phyloP scores from a whole-genome alignment of 1,140 invertebrate species.

The Drosophila erecta region DNA sequence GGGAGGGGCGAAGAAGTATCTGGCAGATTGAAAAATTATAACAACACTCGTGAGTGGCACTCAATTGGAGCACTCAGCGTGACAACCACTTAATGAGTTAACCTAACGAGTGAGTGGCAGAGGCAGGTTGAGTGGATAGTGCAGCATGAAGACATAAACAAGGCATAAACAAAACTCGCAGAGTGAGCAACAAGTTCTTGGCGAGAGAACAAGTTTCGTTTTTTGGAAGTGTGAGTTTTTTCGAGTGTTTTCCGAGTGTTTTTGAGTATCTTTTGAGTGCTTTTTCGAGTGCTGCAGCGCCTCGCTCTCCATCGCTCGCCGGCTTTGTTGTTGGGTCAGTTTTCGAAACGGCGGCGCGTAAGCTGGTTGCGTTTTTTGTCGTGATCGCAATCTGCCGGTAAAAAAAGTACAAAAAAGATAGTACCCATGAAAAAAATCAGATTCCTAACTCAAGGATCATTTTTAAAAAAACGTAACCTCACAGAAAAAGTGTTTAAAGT shows the following conservation, averaged over 20 bases:
- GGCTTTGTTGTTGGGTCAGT: constrained; percentile 72
- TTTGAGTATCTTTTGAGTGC: constrained; percentile 18
- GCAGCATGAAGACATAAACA: constrained; percentile 33
- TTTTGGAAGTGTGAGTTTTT: constrained; percentile 35
- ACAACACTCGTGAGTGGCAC: constrained; percentile 72
- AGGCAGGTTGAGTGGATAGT: constrained; percentile 22
- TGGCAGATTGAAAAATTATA: constrained; percentile 75
- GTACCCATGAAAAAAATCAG: not conserved
- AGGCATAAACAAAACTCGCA: constrained; percentile 55
- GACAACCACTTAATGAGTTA: constrained; percentile 62
- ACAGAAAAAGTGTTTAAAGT: constrained; percentile 28
- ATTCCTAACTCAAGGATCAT: constrained; percentile 33
- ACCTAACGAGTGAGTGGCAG: constrained; percentile 21
- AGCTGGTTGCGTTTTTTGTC: constrained; percentile 68
- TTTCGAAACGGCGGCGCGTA: constrained; percentile 71
- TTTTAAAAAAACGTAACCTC: constrained; percentile 21
- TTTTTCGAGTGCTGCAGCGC: constrained; percentile 57
- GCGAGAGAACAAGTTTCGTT: constrained; percentile 72
- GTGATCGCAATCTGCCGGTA: constrained; percentile 55
- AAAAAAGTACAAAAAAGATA: constrained; percentile 7
- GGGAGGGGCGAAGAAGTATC: constrained; percentile 43
- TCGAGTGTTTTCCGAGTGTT: constrained; percentile 15
- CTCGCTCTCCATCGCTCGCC: constrained; percentile 26
- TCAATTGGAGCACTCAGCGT: constrained; percentile 64
- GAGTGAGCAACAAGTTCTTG: constrained; percentile 64